phyloP scores from a whole-genome alignment of 2,888 invertebrate species.

The Drosophila mulleri region DNA sequence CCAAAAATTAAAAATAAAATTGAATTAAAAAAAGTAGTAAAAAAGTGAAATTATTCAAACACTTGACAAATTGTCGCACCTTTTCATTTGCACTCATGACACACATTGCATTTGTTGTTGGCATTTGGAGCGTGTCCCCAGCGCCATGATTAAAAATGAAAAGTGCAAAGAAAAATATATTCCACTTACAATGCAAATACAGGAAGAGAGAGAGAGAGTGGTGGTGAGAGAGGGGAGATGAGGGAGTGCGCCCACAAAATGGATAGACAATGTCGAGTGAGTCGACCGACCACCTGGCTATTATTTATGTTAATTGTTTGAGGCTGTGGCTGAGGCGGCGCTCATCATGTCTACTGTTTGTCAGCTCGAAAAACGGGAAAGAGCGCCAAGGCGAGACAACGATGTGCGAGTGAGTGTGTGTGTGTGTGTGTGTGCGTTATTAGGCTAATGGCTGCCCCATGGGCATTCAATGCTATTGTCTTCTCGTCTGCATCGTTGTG shows the following conservation, averaged over 20 bases:
- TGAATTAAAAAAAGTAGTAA: too few species aligned
- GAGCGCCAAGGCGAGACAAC: slow-evolving; percentile 1
- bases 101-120: slow-evolving; percentile 49
- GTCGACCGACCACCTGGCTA: slow-evolving; percentile 66
- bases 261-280: slow-evolving; percentile 33
- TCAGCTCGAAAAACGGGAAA: slow-evolving; percentile 1
- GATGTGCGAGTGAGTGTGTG: slow-evolving; percentile 22
- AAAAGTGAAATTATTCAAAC: background rate
- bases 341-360: slow-evolving; percentile 61
- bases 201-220: background rate
- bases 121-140: slow-evolving; percentile 67
- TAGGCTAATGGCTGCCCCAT: slow-evolving; percentile 78
- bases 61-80: slow-evolving; percentile 25
- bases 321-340: slow-evolving; percentile 48
- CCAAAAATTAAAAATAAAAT: too few species aligned
- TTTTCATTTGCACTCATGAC: slow-evolving; percentile 5
- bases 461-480: slow-evolving; percentile 77
- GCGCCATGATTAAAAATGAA: slow-evolving; percentile 66
- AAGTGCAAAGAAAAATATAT: slow-evolving; percentile 68
- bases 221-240: background rate
- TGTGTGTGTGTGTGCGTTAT: slow-evolving; percentile 55
- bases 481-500: slow-evolving; percentile 41
- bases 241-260: slow-evolving; percentile 10
- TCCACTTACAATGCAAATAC: slow-evolving; percentile 43
- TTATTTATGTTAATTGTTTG: slow-evolving; percentile 75